These are phyloP conservation scores for Paralvinella palmiformis DNA, from an alignment of 1,140 invertebrate species.

Conservation along the genomic window DNA sequence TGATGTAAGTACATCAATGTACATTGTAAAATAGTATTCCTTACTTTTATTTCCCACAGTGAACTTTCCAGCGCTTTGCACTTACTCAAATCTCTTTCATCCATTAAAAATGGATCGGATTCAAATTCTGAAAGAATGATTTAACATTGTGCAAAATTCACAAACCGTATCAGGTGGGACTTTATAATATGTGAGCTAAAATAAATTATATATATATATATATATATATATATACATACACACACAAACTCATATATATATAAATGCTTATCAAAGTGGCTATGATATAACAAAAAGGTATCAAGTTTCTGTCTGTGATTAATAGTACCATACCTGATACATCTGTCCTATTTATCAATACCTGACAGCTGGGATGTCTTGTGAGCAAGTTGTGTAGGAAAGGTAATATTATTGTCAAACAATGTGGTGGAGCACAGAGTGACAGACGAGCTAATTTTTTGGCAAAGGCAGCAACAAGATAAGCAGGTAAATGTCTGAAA, in stretches of 20 bases:
- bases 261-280: neutral
- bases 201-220: conserved; percentile 10
- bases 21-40: conserved; percentile 9
- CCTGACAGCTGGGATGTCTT: conserved; percentile 75
- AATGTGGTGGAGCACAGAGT: conserved; percentile 72
- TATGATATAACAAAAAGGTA: neutral
- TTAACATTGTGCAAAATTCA: too few relatives aligned
- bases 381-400: conserved; percentile 83
- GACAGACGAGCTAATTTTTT: conserved; percentile 80
- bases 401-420: conserved; percentile 70
- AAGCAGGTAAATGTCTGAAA: conserved; percentile 82
- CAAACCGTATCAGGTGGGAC: too few relatives aligned
- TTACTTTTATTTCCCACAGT: conserved; percentile 78
- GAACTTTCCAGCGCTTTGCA: conserved; percentile 77
- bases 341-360: conserved; percentile 61
- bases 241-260: neutral
- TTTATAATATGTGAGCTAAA: too few relatives aligned
- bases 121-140: conserved; percentile 22
- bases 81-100: conserved; percentile 70
- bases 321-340: too few relatives aligned
- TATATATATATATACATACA: neutral
- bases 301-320: too few relatives aligned
- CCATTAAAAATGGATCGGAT: conserved; percentile 73
- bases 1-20: too few relatives aligned
- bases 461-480: conserved; percentile 85